These are phyloP conservation scores for Drosophila pectinifera DNA, from an alignment of 1,140 invertebrate genomes.

Conservation along the genomic window DNA sequence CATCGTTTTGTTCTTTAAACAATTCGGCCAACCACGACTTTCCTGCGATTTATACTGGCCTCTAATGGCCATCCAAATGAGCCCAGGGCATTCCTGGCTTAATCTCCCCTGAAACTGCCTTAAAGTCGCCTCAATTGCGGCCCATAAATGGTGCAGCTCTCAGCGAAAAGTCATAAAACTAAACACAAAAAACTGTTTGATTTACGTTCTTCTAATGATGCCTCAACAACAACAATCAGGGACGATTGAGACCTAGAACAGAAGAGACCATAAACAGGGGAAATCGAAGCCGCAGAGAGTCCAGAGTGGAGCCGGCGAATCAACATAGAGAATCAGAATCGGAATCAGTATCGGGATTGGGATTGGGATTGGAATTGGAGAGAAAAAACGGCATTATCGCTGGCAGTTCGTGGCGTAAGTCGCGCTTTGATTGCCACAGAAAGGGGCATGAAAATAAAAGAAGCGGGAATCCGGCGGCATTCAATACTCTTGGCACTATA, in stretches of 20 bases:
- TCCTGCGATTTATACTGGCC: not conserved
- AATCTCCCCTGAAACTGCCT: conserved; percentile 18
- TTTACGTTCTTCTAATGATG: conserved; percentile 80
- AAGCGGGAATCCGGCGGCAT: conserved; percentile 46
- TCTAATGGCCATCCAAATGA: conserved; percentile 12
- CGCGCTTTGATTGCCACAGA: conserved; percentile 48
- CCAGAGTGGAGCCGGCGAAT: conserved; percentile 23
- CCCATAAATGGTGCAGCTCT: conserved; percentile 40
- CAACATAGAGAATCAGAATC: conserved; percentile 25
- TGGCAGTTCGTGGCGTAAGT: conserved; percentile 64
- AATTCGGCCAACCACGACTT: not conserved
- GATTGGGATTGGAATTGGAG: conserved; percentile 10
- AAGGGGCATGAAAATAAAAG: conserved; percentile 34
- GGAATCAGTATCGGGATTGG: not conserved
- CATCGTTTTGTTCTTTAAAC: too few species aligned
- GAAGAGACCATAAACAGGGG: conserved; percentile 45
- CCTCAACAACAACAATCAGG: conserved; percentile 63
- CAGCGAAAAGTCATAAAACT: conserved; percentile 40
- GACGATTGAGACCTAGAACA: conserved; percentile 59
- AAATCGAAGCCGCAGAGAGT: conserved; percentile 48
- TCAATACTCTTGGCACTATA: conserved; percentile 76
- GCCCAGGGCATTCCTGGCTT: conserved; percentile 14
- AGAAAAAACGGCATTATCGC: conserved; percentile 42
- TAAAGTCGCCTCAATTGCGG: conserved; percentile 19
- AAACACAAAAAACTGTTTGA: conserved; percentile 54